phyloP scores from a whole-genome alignment of 2,797 vertebrate genomes.

The Hybognathus amarus region DNA sequence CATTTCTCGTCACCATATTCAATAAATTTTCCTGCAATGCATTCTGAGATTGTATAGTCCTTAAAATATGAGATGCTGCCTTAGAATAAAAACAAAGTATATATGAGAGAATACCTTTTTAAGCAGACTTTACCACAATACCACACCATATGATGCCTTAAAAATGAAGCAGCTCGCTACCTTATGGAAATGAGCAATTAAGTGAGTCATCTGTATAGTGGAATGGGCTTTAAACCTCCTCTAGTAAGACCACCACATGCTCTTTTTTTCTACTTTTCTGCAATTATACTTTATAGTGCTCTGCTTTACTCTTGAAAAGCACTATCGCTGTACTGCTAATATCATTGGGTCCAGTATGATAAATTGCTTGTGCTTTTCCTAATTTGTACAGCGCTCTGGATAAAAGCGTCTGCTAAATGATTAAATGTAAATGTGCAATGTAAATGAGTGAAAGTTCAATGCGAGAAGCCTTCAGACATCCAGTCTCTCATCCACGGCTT shows the following conservation, averaged over 20 bases:
- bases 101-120: background rate
- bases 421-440: slow-evolving; percentile 44
- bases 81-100: background rate
- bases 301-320: slow-evolving; percentile 18
- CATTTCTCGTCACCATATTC: background rate
- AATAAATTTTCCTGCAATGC: background rate
- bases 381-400: slow-evolving; percentile 33
- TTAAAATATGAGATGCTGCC: background rate
- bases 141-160: background rate
- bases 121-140: background rate
- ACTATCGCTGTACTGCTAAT: slow-evolving; percentile 22
- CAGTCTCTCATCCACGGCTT: slow-evolving; percentile 30
- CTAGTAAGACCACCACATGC: background rate
- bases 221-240: background rate
- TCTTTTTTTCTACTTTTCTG: background rate
- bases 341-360: slow-evolving; percentile 9
- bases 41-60: background rate
- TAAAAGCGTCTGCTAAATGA: slow-evolving; percentile 38
- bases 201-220: slow-evolving; percentile 7
- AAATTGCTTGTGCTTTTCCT: slow-evolving; percentile 37
- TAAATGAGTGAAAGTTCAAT: slow-evolving; percentile 44
- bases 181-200: background rate
- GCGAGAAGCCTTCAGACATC: slow-evolving; percentile 35
- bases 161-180: slow-evolving; percentile 10
- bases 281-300: background rate